A percentile compares a stretch with the other conserved stretches of the same genome.
Conservation (phyloP, 2,797 vertebrate genomes). For the Labeo calbasu region DNA sequence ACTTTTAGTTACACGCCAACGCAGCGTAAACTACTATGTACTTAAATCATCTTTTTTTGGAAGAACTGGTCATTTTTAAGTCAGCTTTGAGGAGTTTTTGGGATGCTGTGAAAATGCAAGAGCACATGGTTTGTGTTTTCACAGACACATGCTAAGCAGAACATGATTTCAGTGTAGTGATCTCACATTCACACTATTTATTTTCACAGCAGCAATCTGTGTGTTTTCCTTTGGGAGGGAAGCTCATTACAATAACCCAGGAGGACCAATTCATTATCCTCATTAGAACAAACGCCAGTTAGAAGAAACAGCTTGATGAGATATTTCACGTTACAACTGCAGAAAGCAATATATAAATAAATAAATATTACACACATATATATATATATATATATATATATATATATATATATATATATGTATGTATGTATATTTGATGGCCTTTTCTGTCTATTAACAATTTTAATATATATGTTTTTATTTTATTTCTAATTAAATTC, state of each 20-base stretch:
- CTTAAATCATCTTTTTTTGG: not conserved
- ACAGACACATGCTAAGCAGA: slow-evolving; percentile 56
- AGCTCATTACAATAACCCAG: slow-evolving; percentile 68
- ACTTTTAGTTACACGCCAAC: no score
- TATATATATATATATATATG: no score
- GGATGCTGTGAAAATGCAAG: not conserved
- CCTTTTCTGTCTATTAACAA: not conserved
- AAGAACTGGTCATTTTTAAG: not conserved
- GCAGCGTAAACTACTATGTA: no score
- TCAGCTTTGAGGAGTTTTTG: not conserved
- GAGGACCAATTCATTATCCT: slow-evolving; percentile 78
- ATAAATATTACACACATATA: no score
- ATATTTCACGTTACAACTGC: not conserved
- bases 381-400: no score
- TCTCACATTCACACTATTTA: slow-evolving; percentile 60
- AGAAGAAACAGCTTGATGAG: slow-evolving; percentile 64
- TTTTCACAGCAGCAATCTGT: slow-evolving; percentile 65
- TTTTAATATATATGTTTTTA: not conserved
- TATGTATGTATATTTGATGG: no score
- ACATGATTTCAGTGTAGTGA: slow-evolving; percentile 60
- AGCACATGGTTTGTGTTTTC: slow-evolving; percentile 36
- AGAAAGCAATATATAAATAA: not conserved
- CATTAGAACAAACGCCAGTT: slow-evolving; percentile 71
- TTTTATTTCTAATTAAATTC: no score
- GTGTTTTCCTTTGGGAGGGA: slow-evolving; percentile 64